Percentiles rank a stretch among this genome's conserved stretches.
These are phyloP conservation scores for Pecten maximus DNA, from an alignment of 2,888 invertebrate species.

Conservation along the genomic window DNA sequence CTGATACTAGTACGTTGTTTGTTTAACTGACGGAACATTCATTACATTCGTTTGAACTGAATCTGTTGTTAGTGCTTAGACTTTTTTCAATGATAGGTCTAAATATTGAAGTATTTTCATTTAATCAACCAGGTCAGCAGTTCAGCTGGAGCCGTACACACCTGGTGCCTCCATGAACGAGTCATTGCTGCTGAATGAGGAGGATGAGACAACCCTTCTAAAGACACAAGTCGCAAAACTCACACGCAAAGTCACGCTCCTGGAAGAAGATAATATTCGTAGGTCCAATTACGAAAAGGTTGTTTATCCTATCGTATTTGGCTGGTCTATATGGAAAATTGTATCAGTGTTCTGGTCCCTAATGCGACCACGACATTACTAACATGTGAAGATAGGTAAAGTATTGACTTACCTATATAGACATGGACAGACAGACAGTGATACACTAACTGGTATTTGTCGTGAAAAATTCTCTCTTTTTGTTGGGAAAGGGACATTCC, in stretches of 20 bases:
- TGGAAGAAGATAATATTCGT: conserved; percentile 93
- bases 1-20: too few relatives aligned
- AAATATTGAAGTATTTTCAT: background rate
- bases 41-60: too few relatives aligned
- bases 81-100: too few relatives aligned
- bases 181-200: conserved; percentile 73
- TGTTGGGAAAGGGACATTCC: too few relatives aligned
- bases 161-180: conserved; percentile 72
- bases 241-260: conserved; percentile 92
- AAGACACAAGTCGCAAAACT: conserved; percentile 88
- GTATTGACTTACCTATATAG: too few relatives aligned
- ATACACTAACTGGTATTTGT: too few relatives aligned
- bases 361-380: background rate
- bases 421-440: too few relatives aligned
- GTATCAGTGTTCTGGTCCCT: background rate
- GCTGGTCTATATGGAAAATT: background rate
- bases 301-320: background rate
- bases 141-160: conserved; percentile 64
- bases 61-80: too few relatives aligned
- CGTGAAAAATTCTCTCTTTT: too few relatives aligned
- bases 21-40: too few relatives aligned
- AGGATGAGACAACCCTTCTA: conserved; percentile 70
- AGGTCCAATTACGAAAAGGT: conserved; percentile 84
- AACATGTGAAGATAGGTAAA: background rate
- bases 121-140: conserved; percentile 16